Evolutionary conservation across 2,888 invertebrate genomes (phyloP), one percentile per base, ranked within the genome.

Genomic region (Tanytarsus gracilentus): DNA sequence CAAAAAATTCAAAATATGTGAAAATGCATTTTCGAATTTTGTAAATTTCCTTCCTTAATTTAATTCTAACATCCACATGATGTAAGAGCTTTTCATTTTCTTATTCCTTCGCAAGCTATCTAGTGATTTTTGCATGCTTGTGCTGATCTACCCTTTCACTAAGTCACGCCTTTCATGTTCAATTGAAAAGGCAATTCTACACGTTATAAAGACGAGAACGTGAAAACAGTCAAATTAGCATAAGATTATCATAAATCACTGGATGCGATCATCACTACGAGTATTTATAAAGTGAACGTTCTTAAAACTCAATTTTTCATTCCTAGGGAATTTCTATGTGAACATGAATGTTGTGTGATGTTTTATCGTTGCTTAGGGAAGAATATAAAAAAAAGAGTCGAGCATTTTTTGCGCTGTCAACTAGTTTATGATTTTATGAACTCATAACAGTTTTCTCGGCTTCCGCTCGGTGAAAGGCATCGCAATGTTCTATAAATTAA

Each of bases 181-280:
- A n/a, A 33, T 9, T 44, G 9, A 23, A 44, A 36, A 36, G 16
- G 16, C n/a, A 5, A 14, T 33, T 11, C 11, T 33, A 33, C 11
- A 5, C 18, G 23, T 23, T 23, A 21, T 7, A 26, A 8, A 49
- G 16, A 26, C 18, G 44, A 11, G 36, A 52, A 52, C 16, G 29
- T 26, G 18, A 52, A 33, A 52, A 52, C 16, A 16, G 21, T 16
- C 44, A 25, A 53, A 55, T 55, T 55, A 39, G 9, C 55, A 55
- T 55, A 55, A 55, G 39, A 55, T 55, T 55, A 55, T 27, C 36
- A 55, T 55, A 55, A 55, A 55, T 55, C 55, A 55, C 39, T 33
- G 49, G 26, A 21, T 33, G 40, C 26, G 44, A 18, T n/a, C 39
- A 55, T 55, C 55, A 39, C 55, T 8, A 18, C 21, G 26, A 25